Conservation (phyloP, 2,113 vertebrate species). For the Micromys minutus region DNA sequence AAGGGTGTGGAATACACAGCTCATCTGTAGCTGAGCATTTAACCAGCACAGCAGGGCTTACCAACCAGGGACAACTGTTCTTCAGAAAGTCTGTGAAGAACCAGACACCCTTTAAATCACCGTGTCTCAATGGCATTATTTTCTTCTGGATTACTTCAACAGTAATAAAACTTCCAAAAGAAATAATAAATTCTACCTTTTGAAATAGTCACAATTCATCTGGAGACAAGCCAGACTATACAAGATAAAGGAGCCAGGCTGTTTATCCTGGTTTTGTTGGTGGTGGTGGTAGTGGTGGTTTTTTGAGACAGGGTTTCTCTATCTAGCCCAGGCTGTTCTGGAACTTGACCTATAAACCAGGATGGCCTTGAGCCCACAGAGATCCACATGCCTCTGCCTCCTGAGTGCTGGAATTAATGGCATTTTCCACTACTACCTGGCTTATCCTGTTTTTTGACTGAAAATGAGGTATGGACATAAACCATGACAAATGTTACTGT, state of each 20-base stretch:
- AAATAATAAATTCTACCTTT: not conserved
- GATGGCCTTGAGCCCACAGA: not conserved
- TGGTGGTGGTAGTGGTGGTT: not conserved
- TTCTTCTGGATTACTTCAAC: not conserved
- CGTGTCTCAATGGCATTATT: not conserved
- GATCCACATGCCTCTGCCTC: not conserved
- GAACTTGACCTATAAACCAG: not conserved
- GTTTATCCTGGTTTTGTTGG: not conserved
- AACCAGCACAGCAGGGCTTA: not conserved
- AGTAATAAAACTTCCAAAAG: not conserved
- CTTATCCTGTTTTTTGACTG: not conserved
- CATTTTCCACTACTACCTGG: not conserved
- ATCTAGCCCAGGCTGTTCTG: not conserved
- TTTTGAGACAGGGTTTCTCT: not conserved
- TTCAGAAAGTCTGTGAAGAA: not conserved
- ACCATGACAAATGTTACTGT: not conserved
- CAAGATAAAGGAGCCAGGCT: not conserved
- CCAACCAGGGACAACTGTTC: not conserved
- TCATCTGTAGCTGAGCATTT: not conserved
- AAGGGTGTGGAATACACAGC: not conserved
- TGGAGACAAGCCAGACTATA: not conserved
- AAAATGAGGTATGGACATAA: not conserved
- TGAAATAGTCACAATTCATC: not conserved
- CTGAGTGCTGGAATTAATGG: not conserved
- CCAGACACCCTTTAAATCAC: not conserved